Conservation (phyloP, 2,888 invertebrate genomes). For the Drosophila maculinotata region DNA sequence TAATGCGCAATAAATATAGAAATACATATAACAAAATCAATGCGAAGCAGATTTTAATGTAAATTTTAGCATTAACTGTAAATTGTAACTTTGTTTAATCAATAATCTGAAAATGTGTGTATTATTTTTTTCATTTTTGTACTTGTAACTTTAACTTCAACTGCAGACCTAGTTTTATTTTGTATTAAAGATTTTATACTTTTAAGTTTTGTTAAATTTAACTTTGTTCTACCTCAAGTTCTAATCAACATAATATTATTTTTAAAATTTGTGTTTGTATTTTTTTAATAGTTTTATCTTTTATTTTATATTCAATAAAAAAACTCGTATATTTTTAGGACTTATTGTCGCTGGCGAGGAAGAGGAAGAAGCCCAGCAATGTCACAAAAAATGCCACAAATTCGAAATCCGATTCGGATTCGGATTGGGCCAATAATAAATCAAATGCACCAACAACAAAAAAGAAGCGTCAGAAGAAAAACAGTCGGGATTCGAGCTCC, state of each 20-base stretch:
- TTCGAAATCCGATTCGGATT: slow-evolving; percentile 86
- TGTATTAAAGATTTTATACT: too few relatives aligned
- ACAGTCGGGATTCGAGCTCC: slow-evolving; percentile 77
- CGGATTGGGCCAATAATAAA: slow-evolving; percentile 85
- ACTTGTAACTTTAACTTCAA: too few relatives aligned
- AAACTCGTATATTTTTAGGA: slow-evolving; percentile 86
- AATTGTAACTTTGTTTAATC: too few relatives aligned
- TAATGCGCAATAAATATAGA: slow-evolving; percentile 46
- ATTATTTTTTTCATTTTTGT: too few relatives aligned
- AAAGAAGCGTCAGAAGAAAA: slow-evolving; percentile 83
- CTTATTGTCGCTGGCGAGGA: slow-evolving; percentile 92
- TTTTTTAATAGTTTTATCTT: too few relatives aligned
- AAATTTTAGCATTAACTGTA: too few relatives aligned
- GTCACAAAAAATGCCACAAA: slow-evolving; percentile 85
- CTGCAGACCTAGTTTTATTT: too few relatives aligned
- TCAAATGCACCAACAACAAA: slow-evolving; percentile 83
- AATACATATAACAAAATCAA: slow-evolving; percentile 33
- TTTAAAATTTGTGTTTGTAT: background rate
- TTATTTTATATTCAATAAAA: too few relatives aligned
- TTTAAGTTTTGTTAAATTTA: too few relatives aligned
- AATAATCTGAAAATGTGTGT: too few relatives aligned
- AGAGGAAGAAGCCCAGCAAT: slow-evolving; percentile 87
- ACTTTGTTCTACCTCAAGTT: too few relatives aligned
- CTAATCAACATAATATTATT: too few relatives aligned
- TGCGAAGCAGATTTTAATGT: slow-evolving; percentile 8